Evolutionary conservation across 2,797 vertebrate genomes (phyloP), one percentile per base, ranked within the genome.

Genomic region (Masticophis lateralis): DNA sequence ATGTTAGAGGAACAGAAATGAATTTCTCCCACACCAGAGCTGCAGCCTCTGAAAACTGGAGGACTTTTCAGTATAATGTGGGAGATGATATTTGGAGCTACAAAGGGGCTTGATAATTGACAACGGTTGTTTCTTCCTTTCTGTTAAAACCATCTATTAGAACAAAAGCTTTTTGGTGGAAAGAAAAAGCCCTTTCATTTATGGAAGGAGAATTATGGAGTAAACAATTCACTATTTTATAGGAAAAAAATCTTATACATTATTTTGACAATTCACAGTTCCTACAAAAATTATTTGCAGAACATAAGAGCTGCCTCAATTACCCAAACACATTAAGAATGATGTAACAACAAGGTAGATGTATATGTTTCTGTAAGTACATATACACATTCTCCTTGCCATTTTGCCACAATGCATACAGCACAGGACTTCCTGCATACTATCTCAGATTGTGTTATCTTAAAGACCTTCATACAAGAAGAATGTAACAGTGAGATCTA

Each of bases 181-280:
- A 27, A 87, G 27, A 87, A 9, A n/a, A 9, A 56, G 53, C 86
- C 53, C 28, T 87, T 87, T 56, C 86, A 87, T 32, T 56, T 56
- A 87, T 32, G 28, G 86, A 87, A 56, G 59, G 88, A 47, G 37
- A 60, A 60, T 47, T 47, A 47, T 61, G 6, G 3, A 27, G 43
- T 83, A 61, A 53, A 55, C 43, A 27, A 20, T 90, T 74, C 87
- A 59, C 51, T 59, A 53, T 92, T 91, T 92, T 74, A 93, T 94
- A 95, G 93, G 93, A 90, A 95, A 91, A 92, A 22, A n/a, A 93
- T 93, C 92, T 87, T 91, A 95, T 56, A 91, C 93, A 95, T 90
- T 79, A 93, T 66, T 51, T 69, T 86, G 47, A 89, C 88, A 93
- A 90, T 8, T 25, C 28, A 56, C 25, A 91, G 56, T 27, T 57